Evolutionary conservation across 2,113 vertebrate species (phyloP), one percentile per base, ranked within the genome.

Genomic region (Nothobranchius furzeri): DNA sequence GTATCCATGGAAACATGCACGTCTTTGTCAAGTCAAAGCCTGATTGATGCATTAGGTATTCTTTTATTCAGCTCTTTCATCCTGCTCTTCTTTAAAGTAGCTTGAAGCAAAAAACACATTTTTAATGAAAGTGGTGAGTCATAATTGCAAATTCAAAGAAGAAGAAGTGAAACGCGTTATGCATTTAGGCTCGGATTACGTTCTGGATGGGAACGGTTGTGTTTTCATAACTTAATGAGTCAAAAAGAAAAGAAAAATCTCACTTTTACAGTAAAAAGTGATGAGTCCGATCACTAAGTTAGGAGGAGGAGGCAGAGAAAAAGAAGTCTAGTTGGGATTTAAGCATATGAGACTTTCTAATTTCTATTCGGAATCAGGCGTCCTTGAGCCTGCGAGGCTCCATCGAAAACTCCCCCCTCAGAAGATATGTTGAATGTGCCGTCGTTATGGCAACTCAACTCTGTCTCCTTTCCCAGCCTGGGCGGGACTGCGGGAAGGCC

Each of bases 1-100:
- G 57, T 47, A 43, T 7, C 37, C 60, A 58, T 70, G 60, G 60
- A 60, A 62, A 64, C 47, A 35, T 15, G 40, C 11, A 57, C 35
- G 7, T 57, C 47, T 70, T 15, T 35, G n/a, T 52, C 20, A 8
- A 48, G 15, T 54, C 8, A 4, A 48, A 72, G 25, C 51, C 37
- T 15, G 54, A 55, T 4, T 15, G 49, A 68, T n/a, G 30, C 52
- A 45, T 55, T 56, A 42, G 13, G 9, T 59, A 37, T 47, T 48
- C 43, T 11, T 40, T 36, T 37, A 60, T 11, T 51, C 35, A 40
- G 24, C 13, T 25, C 24, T 58, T 75, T 66, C 6, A 58, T 48
- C 53, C 47, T 64, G 25, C 20, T 48, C 49, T 53, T 50, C 14
- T 56, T 51, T 50, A 2, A 70, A 68, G 15, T 47, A 15, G 46